Evolutionary conservation across 2,888 invertebrate species (phyloP), one percentile per base, ranked within the genome.

Genomic region (Geotrupes spiniger): DNA sequence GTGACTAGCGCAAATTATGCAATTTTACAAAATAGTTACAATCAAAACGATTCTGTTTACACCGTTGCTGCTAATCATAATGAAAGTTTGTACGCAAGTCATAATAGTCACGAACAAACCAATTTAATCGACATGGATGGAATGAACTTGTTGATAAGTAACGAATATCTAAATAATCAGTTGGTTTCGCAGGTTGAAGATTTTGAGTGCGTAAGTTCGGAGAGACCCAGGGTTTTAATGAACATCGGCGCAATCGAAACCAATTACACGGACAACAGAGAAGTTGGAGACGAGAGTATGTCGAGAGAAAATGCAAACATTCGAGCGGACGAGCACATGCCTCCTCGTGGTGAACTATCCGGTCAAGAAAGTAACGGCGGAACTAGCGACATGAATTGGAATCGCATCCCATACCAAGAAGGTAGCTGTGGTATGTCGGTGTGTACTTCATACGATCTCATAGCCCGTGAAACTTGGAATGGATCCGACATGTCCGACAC

Each of bases 321-420:
- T 62, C 81, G 88, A 59, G 84, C 91, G 0, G 90, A 92, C 64
- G 92, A 92, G 70, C 83, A 85, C 56, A 91, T 92, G 89, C 91
- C 92, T 27, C 85, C 91, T 0, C 81, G 89, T 53, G 91, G 91
- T 1, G 92, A 92, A 72, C 78, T 92, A 31, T 90, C 89, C 9
- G 91, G 89, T 10, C 91, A 90, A 68, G 92, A 91, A 68, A 89
- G 89, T 72, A 85, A 89, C 64, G 89, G 89, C 8, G 71, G 85
- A 60, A 86, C 85, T 59, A 86, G 86, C 66, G 89, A 89, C 59
- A 81, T 82, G 10, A 82, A 86, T 1, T 87, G 89, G 81, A 85
- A 82, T 71, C 81, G 85, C 76, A 83, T 89, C 74, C 80, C 82
- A 70, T 84, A 83, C 54, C 77, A 76, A 52, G 78, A 79, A 56